These are phyloP conservation scores for Clusia tigrina DNA, from an alignment of 2,888 invertebrate genomes.

Conservation along the genomic window DNA sequence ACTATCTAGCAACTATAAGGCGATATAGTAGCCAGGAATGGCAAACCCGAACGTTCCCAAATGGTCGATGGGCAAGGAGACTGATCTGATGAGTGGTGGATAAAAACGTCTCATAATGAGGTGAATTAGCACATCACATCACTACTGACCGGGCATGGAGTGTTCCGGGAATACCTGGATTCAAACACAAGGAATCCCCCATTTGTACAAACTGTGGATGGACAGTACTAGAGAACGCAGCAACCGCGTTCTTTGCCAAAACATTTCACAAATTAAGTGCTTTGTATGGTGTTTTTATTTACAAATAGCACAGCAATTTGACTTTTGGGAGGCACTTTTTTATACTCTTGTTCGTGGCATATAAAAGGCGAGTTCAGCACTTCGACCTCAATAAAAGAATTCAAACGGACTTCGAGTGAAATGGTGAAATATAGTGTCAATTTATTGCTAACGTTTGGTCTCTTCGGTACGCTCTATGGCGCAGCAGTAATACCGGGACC, in stretches of 20 bases:
- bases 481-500: slow-evolving; percentile 26
- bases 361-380: neutral
- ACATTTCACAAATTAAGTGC: no score
- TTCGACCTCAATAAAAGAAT: neutral
- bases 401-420: neutral
- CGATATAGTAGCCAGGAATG: no score
- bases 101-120: no score
- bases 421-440: neutral
- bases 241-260: neutral
- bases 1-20: no score
- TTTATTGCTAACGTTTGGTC: slow-evolving; percentile 4
- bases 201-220: no score
- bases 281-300: no score
- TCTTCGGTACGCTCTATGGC: slow-evolving; percentile 31
- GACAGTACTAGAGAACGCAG: neutral
- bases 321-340: neutral
- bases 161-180: no score
- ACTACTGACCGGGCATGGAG: no score
- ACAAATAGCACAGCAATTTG: neutral
- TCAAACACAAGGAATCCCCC: no score
- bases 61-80: neutral
- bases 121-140: no score
- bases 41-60: no score
- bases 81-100: neutral
- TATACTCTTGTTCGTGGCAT: no score